Base-by-base conservation (phyloP, 2,113 vertebrate species). In the Holacanthus passer region DNA sequence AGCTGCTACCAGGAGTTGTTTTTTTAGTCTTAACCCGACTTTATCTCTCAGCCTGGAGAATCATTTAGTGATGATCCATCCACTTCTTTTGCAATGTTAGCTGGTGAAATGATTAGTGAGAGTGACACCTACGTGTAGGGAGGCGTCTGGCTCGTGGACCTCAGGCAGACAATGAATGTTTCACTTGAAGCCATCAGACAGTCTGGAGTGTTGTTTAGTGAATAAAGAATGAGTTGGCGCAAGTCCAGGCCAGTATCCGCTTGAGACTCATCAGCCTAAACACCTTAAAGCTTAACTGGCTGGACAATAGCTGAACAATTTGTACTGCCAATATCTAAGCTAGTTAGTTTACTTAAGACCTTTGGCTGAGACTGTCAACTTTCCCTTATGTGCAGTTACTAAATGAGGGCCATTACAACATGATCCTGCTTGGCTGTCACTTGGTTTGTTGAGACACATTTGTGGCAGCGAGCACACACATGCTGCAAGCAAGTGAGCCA, bases 251-350 rank as follows among this genome's bases (percentile, higher is more conserved):
- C n/a, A 62, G 74, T 84, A 86, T 86, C 84, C 69, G 17, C 78
- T 74, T 77, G 78, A 82, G 82, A 77, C 86, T 83, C 84, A 89
- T 90, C 85, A 83, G 86, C 82, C 79, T 88, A 72, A 90, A 90
- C 89, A 86, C 85, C 85, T 93, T 90, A 70, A 77, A 89, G 87
- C 85, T 85, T 88, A 83, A 89, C 89, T 63, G 84, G 81, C 79
- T 83, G 85, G 79, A 87, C 86, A 90, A 90, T 77, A 81, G 81
- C 71, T 39, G 83, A 73, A 88, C 90, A 86, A 71, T 85, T 77
- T 91, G 89, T 90, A 37, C 87, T 73, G 87, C 87, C 85, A 82
- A 73, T 87, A 78, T 72, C 82, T 69, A 76, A 87, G 87, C 83
- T 87, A 87, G 79, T 88, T 84, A 73, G 73, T 85, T 81, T 84